Conservation (phyloP, 2,113 vertebrate genomes). For the Odocoileus virginianus region DNA sequence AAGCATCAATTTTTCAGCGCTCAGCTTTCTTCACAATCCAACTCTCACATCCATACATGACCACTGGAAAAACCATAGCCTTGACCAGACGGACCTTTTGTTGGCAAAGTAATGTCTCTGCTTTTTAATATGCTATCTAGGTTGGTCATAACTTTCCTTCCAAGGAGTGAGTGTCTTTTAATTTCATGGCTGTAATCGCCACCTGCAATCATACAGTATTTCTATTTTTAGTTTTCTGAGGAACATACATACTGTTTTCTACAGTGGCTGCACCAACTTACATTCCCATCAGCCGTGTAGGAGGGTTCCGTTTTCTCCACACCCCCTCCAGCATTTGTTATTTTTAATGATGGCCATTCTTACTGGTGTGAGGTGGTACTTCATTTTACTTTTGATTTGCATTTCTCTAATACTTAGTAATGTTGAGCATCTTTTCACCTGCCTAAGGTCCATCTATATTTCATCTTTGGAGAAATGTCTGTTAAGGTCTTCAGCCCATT, state of each 20-base stretch:
- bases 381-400: not conserved
- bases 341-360: not conserved
- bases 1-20: no score
- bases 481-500: not conserved
- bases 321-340: not conserved
- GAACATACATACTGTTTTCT: not conserved
- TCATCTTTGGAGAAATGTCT: not conserved
- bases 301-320: not conserved
- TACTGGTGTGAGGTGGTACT: not conserved
- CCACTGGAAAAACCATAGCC: no score
- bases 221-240: not conserved
- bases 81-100: no score
- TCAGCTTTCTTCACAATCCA: no score
- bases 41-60: no score
- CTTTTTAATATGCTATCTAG: no score
- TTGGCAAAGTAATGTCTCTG: no score
- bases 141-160: no score
- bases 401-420: not conserved
- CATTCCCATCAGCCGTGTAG: not conserved
- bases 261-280: not conserved
- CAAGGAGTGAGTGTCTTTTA: no score
- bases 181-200: no score
- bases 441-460: not conserved
- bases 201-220: not conserved
- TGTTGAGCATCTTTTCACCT: not conserved